These are phyloP conservation scores for Sebastes minor DNA, from an alignment of 2,797 vertebrate genomes.

Conservation along the genomic window DNA sequence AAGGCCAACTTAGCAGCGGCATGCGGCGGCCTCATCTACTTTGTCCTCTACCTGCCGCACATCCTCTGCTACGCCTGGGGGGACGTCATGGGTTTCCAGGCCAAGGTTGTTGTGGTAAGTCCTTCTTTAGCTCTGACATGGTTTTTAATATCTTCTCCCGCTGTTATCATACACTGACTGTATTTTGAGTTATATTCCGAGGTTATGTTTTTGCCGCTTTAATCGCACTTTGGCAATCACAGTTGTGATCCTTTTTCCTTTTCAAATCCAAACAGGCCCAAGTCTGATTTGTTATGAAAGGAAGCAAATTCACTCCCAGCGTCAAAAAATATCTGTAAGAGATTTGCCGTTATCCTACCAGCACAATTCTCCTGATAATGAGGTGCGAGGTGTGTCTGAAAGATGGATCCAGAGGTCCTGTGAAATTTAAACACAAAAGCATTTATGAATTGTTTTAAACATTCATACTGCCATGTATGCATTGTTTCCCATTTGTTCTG, in stretches of 20 bases:
- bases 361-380: slow-evolving; percentile 23
- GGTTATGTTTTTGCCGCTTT: slow-evolving; percentile 20
- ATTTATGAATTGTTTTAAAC: background rate
- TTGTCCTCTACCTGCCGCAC: slow-evolving; percentile 94
- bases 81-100: slow-evolving; percentile 87
- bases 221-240: slow-evolving; percentile 20
- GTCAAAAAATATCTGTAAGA: slow-evolving; percentile 17
- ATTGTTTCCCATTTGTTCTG: slow-evolving; percentile 2
- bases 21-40: slow-evolving; percentile 96
- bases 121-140: slow-evolving; percentile 23
- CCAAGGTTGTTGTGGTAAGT: slow-evolving; percentile 92
- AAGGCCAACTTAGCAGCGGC: slow-evolving; percentile 96
- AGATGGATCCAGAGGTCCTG: slow-evolving; percentile 25
- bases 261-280: slow-evolving; percentile 9
- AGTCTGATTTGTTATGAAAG: slow-evolving; percentile 30
- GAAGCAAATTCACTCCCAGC: background rate
- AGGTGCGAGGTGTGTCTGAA: slow-evolving; percentile 22
- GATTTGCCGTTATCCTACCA: slow-evolving; percentile 13
- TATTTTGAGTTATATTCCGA: slow-evolving; percentile 5
- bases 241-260: background rate
- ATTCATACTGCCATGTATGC: background rate
- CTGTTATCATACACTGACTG: slow-evolving; percentile 28
- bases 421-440: slow-evolving; percentile 5
- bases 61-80: slow-evolving; percentile 94
- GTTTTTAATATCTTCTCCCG: slow-evolving; percentile 33